Base-by-base conservation (phyloP, 2,113 vertebrate genomes). In the Arothron firmamentum region DNA sequence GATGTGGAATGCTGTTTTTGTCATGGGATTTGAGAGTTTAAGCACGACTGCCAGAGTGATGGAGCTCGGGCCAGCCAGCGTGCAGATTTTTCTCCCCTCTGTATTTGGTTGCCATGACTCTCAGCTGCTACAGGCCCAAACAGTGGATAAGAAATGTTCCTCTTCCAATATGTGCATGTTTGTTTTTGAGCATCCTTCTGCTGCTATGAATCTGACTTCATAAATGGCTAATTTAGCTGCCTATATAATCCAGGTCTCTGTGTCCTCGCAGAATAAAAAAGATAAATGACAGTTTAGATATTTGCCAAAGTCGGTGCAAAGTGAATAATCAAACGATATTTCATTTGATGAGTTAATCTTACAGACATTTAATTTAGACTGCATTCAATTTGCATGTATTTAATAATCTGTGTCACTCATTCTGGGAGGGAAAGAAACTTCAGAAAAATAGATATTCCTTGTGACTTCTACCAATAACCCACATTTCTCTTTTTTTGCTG, bases 1-100 rank as follows among this genome's bases (percentile, higher is more conserved):
- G 74, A 82, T 84, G 82, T 77, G 84, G 77, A 77, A 84, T 82
- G 78, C 84, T 87, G 84, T 87, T 89, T 87, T 85, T 83, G 76
- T 88, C 85, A 84, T 76, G 83, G 76, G 73, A 89, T 78, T 85
- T 77, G 71, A 67, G 65, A 83, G 81, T 86, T 87, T 83, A 75
- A 79, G 85, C 70, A 68, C 64, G 75, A 61, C 81, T 79, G 81
- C 77, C 62, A 77, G 67, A 63, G 59, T 65, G 83, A 84, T 88
- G 85, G 79, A 85, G 79, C 79, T 68, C 59, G 52, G 52, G 80
- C 83, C 86, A 80, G 78, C 75, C 72, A 76, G 65, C 55, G 10
- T 65, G 71, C 72, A 81, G 62, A 81, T 87, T 75, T 77, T 78
- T 87, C 75, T 77, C 74, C 75, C 68, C 69, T 80, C 11, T 58